phyloP scores from a whole-genome alignment of 2,888 invertebrate species.

The Diarsia brunnea region DNA sequence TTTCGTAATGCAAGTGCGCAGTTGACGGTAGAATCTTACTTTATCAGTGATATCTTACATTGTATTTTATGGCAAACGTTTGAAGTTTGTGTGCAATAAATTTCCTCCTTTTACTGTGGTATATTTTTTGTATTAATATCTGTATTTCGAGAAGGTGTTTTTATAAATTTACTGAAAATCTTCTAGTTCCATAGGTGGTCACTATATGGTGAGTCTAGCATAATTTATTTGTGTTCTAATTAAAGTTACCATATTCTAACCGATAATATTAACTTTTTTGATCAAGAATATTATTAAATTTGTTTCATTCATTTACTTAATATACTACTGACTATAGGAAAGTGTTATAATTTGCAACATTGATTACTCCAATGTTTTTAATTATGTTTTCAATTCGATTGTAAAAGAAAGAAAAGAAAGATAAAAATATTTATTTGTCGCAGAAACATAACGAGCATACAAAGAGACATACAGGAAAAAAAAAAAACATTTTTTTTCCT shows the following conservation, averaged over 20 bases:
- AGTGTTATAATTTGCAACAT: too few species aligned
- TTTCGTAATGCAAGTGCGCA: neutral
- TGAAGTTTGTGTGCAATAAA: slow-evolving; percentile 35
- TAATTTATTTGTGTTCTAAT: neutral
- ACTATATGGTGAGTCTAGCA: too few species aligned
- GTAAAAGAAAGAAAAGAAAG: too few species aligned
- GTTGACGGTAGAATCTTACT: slow-evolving; percentile 6
- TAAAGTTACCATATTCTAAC: neutral
- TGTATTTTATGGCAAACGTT: slow-evolving; percentile 36
- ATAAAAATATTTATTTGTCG: too few species aligned
- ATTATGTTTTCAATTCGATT: neutral
- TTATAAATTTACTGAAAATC: neutral
- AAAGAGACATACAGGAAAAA: too few species aligned
- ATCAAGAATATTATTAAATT: neutral
- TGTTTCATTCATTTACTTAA: neutral
- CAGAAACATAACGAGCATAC: too few species aligned
- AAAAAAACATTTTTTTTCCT: too few species aligned
- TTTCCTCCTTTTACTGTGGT: slow-evolving; percentile 9
- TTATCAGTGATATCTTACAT: slow-evolving; percentile 32
- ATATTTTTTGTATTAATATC: slow-evolving; percentile 13
- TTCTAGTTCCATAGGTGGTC: neutral
- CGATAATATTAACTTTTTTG: neutral
- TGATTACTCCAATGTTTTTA: neutral
- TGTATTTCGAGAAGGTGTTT: neutral
- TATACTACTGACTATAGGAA: too few species aligned